A percentile compares a stretch with the other conserved stretches of the same genome.
phyloP scores from a whole-genome alignment of 2,113 vertebrate species.

The Strix aluco region DNA sequence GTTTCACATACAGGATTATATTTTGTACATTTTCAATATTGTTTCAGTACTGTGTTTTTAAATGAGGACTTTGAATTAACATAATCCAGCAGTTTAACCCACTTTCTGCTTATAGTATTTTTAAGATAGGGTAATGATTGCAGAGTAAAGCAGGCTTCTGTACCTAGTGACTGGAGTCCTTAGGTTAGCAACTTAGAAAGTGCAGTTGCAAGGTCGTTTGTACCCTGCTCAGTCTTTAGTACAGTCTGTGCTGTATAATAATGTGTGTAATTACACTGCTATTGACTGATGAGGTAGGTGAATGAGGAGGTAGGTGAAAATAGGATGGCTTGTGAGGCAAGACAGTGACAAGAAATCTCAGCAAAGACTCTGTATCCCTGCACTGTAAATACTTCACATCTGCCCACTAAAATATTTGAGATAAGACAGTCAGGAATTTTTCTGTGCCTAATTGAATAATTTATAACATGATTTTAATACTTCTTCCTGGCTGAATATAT shows the following conservation, averaged over 20 bases:
- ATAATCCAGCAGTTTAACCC: constrained; percentile 22
- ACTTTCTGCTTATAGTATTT: constrained; percentile 29
- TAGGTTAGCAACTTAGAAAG: background rate
- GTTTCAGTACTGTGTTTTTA: background rate
- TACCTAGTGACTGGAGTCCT: background rate
- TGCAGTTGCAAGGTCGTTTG: constrained; percentile 3
- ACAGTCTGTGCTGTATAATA: background rate
- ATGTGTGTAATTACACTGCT: background rate
- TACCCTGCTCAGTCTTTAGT: background rate
- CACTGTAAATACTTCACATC: constrained; percentile 4
- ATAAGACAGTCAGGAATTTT: background rate
- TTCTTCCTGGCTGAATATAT: background rate
- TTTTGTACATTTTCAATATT: background rate
- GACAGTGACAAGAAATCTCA: constrained; percentile 10
- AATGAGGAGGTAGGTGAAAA: background rate
- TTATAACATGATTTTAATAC: constrained; percentile 30
- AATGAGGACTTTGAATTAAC: constrained; percentile 6
- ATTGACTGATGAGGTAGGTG: background rate
- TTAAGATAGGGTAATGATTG: constrained; percentile 10
- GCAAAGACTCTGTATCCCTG: background rate
- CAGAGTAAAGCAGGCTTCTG: background rate
- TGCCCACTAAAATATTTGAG: constrained; percentile 7
- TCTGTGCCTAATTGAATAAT: constrained; percentile 47
- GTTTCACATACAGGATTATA: background rate
- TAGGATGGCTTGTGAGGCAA: constrained; percentile 5